phyloP scores from a whole-genome alignment of 2,888 invertebrate genomes.

The Candidula unifasciata region DNA sequence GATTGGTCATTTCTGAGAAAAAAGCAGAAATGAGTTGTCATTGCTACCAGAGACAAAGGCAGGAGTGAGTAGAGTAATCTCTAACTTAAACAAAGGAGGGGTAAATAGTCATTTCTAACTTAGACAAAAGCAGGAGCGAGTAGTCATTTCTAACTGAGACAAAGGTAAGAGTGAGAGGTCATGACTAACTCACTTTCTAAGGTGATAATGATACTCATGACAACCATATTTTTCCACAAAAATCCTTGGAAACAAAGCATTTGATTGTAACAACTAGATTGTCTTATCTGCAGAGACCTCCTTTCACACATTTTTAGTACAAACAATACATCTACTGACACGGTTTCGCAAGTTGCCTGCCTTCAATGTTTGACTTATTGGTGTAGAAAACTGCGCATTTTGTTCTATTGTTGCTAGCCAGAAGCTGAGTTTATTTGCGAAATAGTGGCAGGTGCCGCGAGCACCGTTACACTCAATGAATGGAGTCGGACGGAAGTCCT shows the following conservation, averaged over 20 bases:
- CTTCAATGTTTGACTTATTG: conserved; percentile 92
- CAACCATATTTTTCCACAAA: conserved; percentile 4
- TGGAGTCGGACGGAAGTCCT: conserved; percentile 97
- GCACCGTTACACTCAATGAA: conserved; percentile 95
- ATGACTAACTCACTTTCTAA: not conserved
- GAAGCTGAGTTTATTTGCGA: conserved; percentile 93
- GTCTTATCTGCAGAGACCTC: conserved; percentile 20
- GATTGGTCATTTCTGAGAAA: not conserved
- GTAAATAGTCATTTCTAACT: not conserved
- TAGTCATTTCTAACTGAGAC: too few species aligned
- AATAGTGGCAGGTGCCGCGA: conserved; percentile 88
- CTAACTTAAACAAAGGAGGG: too few species aligned
- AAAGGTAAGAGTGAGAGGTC: not conserved
- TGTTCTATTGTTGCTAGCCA: conserved; percentile 96
- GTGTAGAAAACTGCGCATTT: conserved; percentile 81
- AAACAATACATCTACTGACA: conserved; percentile 90
- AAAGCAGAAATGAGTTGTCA: too few species aligned
- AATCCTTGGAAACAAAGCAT: not conserved
- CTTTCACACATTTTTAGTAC: conserved; percentile 75
- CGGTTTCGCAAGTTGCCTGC: conserved; percentile 88
- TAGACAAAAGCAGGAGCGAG: not conserved
- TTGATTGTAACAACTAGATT: conserved; percentile 19
- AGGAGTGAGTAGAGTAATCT: not conserved
- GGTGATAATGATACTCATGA: conserved; percentile 29
- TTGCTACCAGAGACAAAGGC: too few species aligned